A percentile compares a stretch with the other conserved stretches of the same genome.
Conservation (phyloP, 2,888 invertebrate species). For the Temnothorax unifasciatus region DNA sequence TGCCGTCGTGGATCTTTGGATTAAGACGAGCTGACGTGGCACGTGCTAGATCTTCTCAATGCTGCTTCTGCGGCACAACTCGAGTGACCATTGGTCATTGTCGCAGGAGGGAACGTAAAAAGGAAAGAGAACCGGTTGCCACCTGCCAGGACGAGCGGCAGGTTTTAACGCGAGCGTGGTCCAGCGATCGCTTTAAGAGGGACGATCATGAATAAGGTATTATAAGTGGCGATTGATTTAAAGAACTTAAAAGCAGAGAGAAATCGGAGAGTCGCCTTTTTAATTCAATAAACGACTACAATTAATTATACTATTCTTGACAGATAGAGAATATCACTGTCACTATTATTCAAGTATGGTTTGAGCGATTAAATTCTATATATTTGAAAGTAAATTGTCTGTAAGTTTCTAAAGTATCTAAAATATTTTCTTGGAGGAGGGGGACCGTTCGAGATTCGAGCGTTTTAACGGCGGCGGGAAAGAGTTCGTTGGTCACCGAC, state of each 20-base stretch:
- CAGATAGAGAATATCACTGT: not conserved
- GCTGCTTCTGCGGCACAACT: slow-evolving; percentile 70
- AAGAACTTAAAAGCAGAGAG: slow-evolving; percentile 29
- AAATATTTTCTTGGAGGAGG: not conserved
- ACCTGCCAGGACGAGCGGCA: slow-evolving; percentile 73
- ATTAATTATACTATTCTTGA: not conserved
- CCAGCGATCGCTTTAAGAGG: slow-evolving; percentile 74
- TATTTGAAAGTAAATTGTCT: not conserved
- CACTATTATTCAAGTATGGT: not conserved
- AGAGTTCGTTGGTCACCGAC: slow-evolving; percentile 67
- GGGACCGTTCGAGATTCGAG: not conserved
- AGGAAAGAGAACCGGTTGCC: slow-evolving; percentile 80
- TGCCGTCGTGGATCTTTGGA: slow-evolving; percentile 79
- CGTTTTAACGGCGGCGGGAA: slow-evolving; percentile 10
- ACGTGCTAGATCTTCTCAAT: slow-evolving; percentile 77
- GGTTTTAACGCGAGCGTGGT: slow-evolving; percentile 64
- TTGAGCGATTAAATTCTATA: not conserved
- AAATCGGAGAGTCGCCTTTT: not conserved
- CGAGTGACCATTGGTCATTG: slow-evolving; percentile 80
- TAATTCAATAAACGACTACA: not conserved
- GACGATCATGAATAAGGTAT: slow-evolving; percentile 70
- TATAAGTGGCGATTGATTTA: slow-evolving; percentile 35
- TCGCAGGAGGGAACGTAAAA: slow-evolving; percentile 76
- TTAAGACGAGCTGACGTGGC: slow-evolving; percentile 78
- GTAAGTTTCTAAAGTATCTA: not conserved